Percentiles rank a stretch among this genome's conserved stretches.
phyloP scores from a whole-genome alignment of 2,888 invertebrate species.

The Drosophila mimica region DNA sequence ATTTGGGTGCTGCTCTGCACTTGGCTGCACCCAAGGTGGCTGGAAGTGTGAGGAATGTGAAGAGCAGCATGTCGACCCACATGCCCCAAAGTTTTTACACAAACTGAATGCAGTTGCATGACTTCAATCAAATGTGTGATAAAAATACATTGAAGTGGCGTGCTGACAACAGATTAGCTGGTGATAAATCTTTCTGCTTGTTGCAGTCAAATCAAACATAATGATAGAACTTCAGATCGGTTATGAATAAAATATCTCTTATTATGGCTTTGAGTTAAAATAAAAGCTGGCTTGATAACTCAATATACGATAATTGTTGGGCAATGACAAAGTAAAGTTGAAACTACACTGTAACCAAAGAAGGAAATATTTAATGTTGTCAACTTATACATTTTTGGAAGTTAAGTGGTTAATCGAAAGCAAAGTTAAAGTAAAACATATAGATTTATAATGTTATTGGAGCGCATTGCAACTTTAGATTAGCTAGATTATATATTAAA shows the following conservation, averaged over 20 bases:
- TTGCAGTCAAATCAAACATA: conserved; percentile 23
- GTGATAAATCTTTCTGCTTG: conserved; percentile 20
- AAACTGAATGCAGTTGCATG: conserved; percentile 8
- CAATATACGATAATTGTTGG: background rate
- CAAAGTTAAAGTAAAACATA: background rate
- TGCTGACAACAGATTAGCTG: conserved; percentile 18
- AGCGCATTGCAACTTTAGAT: too few species aligned
- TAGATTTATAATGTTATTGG: background rate
- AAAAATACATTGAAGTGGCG: background rate
- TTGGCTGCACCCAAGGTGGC: conserved; percentile 34
- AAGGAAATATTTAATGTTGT: background rate
- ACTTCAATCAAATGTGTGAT: background rate
- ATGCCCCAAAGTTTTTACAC: conserved; percentile 16
- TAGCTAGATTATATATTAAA: background rate
- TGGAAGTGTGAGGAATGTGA: background rate
- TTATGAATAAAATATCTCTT: conserved; percentile 2
- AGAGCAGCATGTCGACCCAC: conserved; percentile 15
- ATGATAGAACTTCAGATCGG: conserved; percentile 2
- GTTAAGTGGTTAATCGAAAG: background rate
- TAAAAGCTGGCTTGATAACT: background rate
- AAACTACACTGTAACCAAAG: background rate
- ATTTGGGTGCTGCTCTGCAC: conserved; percentile 60
- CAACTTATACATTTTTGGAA: background rate
- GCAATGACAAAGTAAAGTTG: background rate
- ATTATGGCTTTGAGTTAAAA: conserved; percentile 10